Evolutionary conservation across 92 coral and sea anemone species (phyloP).

Genomic region (Zoanthus gigantus): DNA sequence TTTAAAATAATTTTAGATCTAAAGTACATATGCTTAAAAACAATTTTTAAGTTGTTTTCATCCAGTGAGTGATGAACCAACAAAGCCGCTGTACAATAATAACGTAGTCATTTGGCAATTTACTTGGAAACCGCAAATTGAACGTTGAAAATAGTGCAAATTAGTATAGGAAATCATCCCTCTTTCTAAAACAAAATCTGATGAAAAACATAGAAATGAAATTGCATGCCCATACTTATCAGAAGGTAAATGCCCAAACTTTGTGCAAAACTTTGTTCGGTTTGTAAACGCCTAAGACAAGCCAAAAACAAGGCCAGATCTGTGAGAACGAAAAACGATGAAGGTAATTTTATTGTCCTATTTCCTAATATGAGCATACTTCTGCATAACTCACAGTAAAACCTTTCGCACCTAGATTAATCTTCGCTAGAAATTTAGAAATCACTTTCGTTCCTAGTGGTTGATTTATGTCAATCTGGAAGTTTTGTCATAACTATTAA

Average conservation of each 20-base stretch:
- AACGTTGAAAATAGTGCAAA: background rate
- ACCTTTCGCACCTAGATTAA: background rate
- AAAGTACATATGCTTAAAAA: too few relatives aligned
- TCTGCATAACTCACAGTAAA: too few relatives aligned
- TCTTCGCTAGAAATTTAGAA: too few relatives aligned
- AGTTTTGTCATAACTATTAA: too few relatives aligned
- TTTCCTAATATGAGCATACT: too few relatives aligned
- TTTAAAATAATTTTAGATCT: background rate
- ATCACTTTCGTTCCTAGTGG: too few relatives aligned
- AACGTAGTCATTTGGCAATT: background rate
- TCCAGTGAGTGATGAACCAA: background rate
- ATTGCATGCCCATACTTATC: background rate
- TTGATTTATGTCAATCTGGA: too few relatives aligned
- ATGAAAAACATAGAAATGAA: background rate
- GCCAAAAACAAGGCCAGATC: background rate
- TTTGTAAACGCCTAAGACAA: background rate
- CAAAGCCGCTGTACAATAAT: slow-evolving; percentile 28
- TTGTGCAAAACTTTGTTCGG: slow-evolving; percentile 27
- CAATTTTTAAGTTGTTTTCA: background rate
- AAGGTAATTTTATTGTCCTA: background rate
- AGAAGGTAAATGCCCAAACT: slow-evolving; percentile 24
- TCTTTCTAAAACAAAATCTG: background rate
- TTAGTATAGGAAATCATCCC: background rate
- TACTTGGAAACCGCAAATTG: background rate
- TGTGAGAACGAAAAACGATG: background rate